Percentiles rank a stretch among this genome's conserved stretches.
Conservation (phyloP, 2,797 vertebrate species). For the Helostoma temminkii region DNA sequence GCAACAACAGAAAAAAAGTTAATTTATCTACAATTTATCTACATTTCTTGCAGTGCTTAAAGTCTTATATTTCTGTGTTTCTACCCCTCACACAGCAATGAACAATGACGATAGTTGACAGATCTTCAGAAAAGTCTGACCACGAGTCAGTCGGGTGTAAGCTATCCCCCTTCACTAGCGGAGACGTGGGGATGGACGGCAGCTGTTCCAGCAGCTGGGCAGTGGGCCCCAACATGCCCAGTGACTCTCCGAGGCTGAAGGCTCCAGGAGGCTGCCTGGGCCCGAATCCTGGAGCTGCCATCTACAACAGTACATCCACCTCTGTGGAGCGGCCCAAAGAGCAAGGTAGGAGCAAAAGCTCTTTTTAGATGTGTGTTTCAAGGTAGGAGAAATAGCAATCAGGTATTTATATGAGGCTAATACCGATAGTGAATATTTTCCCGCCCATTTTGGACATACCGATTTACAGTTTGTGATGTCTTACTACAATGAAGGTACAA, state of each 20-base stretch:
- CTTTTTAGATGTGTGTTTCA: conserved; percentile 11
- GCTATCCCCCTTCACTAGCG: conserved; percentile 88
- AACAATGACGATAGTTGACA: conserved; percentile 99
- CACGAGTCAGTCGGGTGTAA: conserved; percentile 90
- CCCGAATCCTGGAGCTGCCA: conserved; percentile 89
- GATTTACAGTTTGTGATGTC: not conserved
- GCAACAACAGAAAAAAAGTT: not conserved
- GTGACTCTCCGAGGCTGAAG: conserved; percentile 88
- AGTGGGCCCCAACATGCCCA: conserved; percentile 84
- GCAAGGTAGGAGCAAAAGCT: conserved; percentile 80
- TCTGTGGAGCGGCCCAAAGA: conserved; percentile 91
- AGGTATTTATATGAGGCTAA: not conserved
- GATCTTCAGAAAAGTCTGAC: conserved; percentile 93
- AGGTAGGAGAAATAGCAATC: not conserved
- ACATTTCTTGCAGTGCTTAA: not conserved
- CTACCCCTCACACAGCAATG: conserved; percentile 85
- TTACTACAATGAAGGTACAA: not conserved
- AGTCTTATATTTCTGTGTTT: conserved; percentile 7
- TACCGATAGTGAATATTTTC: not conserved
- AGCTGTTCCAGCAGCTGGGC: conserved; percentile 90
- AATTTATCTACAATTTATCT: not conserved
- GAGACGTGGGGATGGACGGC: conserved; percentile 90
- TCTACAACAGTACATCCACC: conserved; percentile 87
- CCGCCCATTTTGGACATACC: not conserved
- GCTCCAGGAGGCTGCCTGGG: conserved; percentile 86